These are phyloP conservation scores for Pachyseris speciosa DNA, from an alignment of 64 coral and sea anemone genomes.

Conservation along the genomic window DNA sequence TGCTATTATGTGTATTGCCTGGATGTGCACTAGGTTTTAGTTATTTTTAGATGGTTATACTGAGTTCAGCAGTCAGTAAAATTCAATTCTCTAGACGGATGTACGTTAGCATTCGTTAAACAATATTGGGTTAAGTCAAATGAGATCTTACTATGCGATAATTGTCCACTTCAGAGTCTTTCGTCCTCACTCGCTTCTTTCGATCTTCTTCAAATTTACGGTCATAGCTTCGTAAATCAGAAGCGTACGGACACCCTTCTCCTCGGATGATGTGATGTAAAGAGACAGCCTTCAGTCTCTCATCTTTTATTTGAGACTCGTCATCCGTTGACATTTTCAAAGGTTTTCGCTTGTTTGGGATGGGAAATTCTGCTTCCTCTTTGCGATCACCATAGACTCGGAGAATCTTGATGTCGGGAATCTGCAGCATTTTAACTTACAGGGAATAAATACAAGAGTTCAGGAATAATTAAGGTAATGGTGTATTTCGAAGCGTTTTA, in stretches of 20 bases:
- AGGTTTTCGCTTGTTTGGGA: constrained; percentile 66
- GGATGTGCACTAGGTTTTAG: no score
- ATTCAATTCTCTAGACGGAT: no score
- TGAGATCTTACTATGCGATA: constrained; percentile 61
- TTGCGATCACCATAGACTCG: constrained; percentile 76
- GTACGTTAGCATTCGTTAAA: no score
- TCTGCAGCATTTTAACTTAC: constrained; percentile 81
- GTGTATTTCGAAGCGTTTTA: neutral
- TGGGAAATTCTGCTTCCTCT: constrained; percentile 77
- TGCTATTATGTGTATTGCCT: no score
- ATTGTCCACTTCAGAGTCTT: constrained; percentile 28
- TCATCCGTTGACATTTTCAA: constrained; percentile 4
- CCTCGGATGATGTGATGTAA: constrained; percentile 87
- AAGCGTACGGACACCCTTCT: constrained; percentile 40
- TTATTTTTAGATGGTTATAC: no score
- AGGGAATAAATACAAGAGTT: neutral
- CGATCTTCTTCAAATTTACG: constrained; percentile 28
- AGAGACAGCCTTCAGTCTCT: constrained; percentile 53
- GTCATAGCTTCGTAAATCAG: constrained; percentile 37
- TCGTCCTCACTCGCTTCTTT: neutral
- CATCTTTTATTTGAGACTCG: neutral
- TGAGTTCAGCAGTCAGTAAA: no score
- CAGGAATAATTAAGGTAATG: neutral
- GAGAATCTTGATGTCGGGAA: constrained; percentile 73
- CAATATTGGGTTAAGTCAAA: no score